Conservation (phyloP, 2,113 vertebrate species). For the Corydoras maculifer region DNA sequence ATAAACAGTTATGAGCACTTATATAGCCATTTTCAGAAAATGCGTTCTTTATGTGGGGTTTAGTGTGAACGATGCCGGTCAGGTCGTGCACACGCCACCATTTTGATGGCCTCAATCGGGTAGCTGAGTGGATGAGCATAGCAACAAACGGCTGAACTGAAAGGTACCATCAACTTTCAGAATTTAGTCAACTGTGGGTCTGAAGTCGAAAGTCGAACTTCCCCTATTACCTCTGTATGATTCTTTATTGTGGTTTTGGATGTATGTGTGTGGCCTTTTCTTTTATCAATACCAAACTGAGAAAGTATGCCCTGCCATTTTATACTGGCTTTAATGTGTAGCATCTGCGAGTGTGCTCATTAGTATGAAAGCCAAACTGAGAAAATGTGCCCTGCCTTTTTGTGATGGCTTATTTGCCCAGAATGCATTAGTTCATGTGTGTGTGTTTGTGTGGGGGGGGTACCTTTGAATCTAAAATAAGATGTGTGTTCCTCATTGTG, state of each 20-base stretch:
- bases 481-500: too few relatives aligned
- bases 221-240: neutral
- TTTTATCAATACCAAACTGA: slow-evolving; percentile 15
- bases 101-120: neutral
- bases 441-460: too few relatives aligned
- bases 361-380: slow-evolving; percentile 1
- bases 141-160: neutral
- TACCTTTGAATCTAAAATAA: too few relatives aligned
- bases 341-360: slow-evolving; percentile 11
- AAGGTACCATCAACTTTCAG: neutral
- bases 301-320: slow-evolving; percentile 9
- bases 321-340: slow-evolving; percentile 10
- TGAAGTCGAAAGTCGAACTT: neutral
- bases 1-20: too few relatives aligned
- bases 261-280: slow-evolving; percentile 1
- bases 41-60: too few relatives aligned
- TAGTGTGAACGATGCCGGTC: slow-evolving; percentile 10
- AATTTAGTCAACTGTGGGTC: neutral
- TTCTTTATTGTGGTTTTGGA: neutral
- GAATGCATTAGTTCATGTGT: neutral
- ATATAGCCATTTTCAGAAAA: too few relatives aligned
- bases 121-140: neutral
- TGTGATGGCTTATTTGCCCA: neutral
- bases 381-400: neutral
- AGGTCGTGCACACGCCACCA: neutral